Conservation (phyloP, 2,113 vertebrate species). For the Cairina moschata region DNA sequence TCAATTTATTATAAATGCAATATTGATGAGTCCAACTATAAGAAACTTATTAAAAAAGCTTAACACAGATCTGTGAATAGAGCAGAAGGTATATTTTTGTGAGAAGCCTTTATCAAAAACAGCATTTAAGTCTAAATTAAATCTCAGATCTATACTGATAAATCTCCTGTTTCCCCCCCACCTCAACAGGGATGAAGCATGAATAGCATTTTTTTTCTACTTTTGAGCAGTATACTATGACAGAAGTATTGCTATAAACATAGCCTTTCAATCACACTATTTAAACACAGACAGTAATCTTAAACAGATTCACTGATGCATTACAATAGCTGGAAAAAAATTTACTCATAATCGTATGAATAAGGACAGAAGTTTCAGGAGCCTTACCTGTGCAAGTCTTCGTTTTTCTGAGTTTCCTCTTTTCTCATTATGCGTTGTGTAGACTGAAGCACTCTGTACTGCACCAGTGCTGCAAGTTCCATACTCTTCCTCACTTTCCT, state of each 20-base stretch:
- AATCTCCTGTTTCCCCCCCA: not conserved
- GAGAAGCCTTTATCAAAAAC: not conserved
- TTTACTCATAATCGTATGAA: not conserved
- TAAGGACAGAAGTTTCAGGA: not conserved
- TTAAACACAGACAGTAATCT: not conserved
- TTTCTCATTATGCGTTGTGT: conserved; percentile 44
- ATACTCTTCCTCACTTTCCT: conserved; percentile 78
- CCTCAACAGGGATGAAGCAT: not conserved
- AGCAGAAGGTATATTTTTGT: not conserved
- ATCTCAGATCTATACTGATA: not conserved
- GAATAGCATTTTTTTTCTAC: not conserved
- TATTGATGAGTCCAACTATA: not conserved
- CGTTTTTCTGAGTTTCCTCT: conserved; percentile 56
- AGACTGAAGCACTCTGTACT: conserved; percentile 53
- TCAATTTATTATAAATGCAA: not conserved
- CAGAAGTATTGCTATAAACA: not conserved
- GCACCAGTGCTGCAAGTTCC: conserved; percentile 60
- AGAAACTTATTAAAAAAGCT: not conserved
- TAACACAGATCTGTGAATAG: not conserved
- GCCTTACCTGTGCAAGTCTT: conserved; percentile 74
- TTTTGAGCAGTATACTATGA: not conserved
- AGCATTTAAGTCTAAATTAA: not conserved
- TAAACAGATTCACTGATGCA: not conserved
- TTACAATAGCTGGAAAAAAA: not conserved
- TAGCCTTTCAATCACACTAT: not conserved